phyloP scores from a whole-genome alignment of 2,888 invertebrate genomes.

The Lithosia quadra region DNA sequence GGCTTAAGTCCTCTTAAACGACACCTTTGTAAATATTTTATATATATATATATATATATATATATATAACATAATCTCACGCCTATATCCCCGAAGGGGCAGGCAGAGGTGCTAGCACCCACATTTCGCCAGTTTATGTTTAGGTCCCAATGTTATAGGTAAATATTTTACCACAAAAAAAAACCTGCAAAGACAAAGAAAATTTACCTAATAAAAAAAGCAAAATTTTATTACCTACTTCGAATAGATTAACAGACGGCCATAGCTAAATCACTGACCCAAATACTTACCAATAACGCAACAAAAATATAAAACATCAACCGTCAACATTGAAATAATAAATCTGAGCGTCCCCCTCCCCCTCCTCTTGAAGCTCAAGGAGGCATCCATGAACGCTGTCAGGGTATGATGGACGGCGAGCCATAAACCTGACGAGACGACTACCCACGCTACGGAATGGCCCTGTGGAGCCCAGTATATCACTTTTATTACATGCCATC shows the following conservation, averaged over 20 bases:
- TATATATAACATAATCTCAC: too few relatives aligned
- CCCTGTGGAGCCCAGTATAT: constrained; percentile 92
- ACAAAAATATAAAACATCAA: constrained; percentile 68
- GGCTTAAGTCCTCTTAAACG: too few relatives aligned
- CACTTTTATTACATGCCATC: constrained; percentile 93
- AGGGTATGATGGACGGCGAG: constrained; percentile 90
- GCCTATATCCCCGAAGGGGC: too few relatives aligned
- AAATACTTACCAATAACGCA: constrained; percentile 32
- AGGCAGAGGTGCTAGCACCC: too few relatives aligned
- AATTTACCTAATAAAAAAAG: too few relatives aligned
- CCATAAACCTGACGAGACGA: constrained; percentile 92
- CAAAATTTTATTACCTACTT: neutral
- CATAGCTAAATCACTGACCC: constrained; percentile 23
- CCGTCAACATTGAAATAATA: constrained; percentile 82
- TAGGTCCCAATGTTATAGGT: too few relatives aligned
- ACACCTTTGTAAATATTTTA: too few relatives aligned
- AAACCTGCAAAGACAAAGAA: neutral
- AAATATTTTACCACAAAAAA: too few relatives aligned
- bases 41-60: too few relatives aligned
- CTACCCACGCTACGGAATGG: constrained; percentile 90
- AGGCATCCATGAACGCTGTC: constrained; percentile 88
- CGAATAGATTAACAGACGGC: neutral
- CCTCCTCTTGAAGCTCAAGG: constrained; percentile 66
- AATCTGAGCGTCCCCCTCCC: constrained; percentile 67
- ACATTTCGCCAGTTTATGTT: too few relatives aligned